Evolutionary conservation across 2,113 vertebrate species (phyloP), one percentile per base, ranked within the genome.

Genomic region (Nothocercus nigrocapillus): DNA sequence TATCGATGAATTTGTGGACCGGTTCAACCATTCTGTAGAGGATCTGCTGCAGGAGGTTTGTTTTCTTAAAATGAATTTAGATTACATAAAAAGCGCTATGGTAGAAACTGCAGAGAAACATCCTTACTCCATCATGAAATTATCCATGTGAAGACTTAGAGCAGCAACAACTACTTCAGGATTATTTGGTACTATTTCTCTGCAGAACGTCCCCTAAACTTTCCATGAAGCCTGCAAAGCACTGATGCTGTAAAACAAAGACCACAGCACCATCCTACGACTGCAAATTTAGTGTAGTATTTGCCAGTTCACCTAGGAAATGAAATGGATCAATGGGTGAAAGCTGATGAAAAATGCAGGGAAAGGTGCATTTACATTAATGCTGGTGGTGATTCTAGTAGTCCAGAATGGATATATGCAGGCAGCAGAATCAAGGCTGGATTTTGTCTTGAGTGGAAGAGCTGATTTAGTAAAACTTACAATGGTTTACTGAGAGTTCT

Each of bases 1-100:
- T 76, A 99, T 99, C 66, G 99, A 99, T 66, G 99, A 99, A 89
- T 99, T 99, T 97, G 98, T 98, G 13, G 99, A 99, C 91, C 97
- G 99, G 49, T 99, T 99, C 86, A 97, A 98, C 53, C 99, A 99
- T 97, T 99, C 99, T 1, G 99, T 99, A 7, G 99, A 99, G 94
- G 99, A 99, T 76, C 98, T 99, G 28, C 98, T 99, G 76, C 99
- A 99, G 96, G 99, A 99, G 98, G 99, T 99, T 94, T 24, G 91
- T 96, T 94, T 85, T 94, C 77, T 88, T 72, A 22, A 67, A 85
- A 30, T 1, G 2, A 40, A 58, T 82, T 25, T 34, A 78, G 30
- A 22, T 44, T 83, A n/a, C 44, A 7, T 79, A 49, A 85, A 85
- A 56, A 49, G 16, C 0, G 5, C 30, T 74, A 9, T 20, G 34